phyloP scores from a whole-genome alignment of 2,113 vertebrate species.

The human (Homo sapiens) region GRCh38 chr3:141505501-141506000 shows the following conservation, averaged over 20 bases:
- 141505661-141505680: constrained; percentile 9
- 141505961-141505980: constrained; percentile 20
- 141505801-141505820: background rate
- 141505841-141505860: background rate
- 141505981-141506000: constrained; percentile 17
- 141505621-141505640: background rate
- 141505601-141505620: background rate
- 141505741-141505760: background rate
- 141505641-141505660: background rate
- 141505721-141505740: background rate
- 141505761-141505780: background rate
- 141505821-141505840: background rate
- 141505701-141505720: background rate
- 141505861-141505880: background rate
- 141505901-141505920: background rate
- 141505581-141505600: constrained; percentile 12
- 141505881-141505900: background rate
- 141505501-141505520: background rate
- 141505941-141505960: background rate
- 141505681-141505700: background rate
- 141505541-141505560: background rate
- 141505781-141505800: background rate
- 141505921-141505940: constrained; percentile 35
- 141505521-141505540: background rate
- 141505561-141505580: background rate